A percentile compares a stretch with the other conserved stretches of the same genome.
Evolutionary conservation across 2,113 vertebrate species (phyloP).

Genomic region (Planiliza haematocheilus): DNA sequence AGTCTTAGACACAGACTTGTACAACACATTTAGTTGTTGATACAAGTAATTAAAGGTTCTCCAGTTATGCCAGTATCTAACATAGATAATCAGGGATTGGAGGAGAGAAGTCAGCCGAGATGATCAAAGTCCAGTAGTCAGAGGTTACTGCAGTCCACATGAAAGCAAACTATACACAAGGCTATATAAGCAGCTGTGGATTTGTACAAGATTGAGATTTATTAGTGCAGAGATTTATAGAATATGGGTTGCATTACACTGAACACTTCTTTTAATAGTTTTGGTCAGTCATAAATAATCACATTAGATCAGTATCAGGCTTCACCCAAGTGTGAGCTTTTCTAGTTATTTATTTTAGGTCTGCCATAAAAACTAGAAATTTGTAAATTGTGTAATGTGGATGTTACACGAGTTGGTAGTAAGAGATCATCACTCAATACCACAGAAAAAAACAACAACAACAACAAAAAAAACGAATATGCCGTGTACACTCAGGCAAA

Average conservation of each 20-base stretch:
- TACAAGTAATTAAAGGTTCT: constrained; percentile 21
- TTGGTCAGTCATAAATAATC: no score
- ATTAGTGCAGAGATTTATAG: background rate
- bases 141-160: constrained; percentile 41
- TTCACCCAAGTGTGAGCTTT: no score
- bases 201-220: constrained; percentile 27
- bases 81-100: constrained; percentile 34
- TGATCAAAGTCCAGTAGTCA: constrained; percentile 53
- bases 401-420: background rate
- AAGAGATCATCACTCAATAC: no score
- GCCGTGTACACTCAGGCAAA: no score
- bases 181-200: background rate
- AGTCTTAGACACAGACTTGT: background rate
- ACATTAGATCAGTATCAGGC: no score
- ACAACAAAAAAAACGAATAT: no score
- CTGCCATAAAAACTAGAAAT: no score
- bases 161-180: constrained; percentile 21
- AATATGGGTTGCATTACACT: background rate
- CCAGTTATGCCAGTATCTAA: constrained; percentile 17
- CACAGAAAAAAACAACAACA: no score
- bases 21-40: constrained; percentile 17
- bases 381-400: no score
- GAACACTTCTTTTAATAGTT: no score
- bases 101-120: constrained; percentile 43
- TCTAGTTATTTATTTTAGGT: no score